Percentiles rank a stretch among this genome's conserved stretches.
Evolutionary conservation across 2,113 vertebrate species (phyloP).

Genomic region (Sus scrofa): T2T-Sscrofa CM000813.6:73757501-73758000

Average conservation of each 20-base stretch:
- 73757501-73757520: neutral
- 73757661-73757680: neutral
- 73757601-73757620: neutral
- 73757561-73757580: neutral
- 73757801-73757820: neutral
- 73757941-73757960: neutral
- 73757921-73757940: neutral
- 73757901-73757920: neutral
- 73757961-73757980: neutral
- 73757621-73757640: neutral
- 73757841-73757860: neutral
- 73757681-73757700: neutral
- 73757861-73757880: neutral
- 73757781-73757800: neutral
- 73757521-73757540: neutral
- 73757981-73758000: neutral
- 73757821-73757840: neutral
- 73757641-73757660: neutral
- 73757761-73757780: neutral
- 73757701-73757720: neutral
- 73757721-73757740: neutral
- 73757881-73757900: neutral
- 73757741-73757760: neutral
- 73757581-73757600: neutral
- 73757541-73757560: neutral